Conservation (phyloP, 2,113 vertebrate genomes). For the Struthidea cinerea region DNA sequence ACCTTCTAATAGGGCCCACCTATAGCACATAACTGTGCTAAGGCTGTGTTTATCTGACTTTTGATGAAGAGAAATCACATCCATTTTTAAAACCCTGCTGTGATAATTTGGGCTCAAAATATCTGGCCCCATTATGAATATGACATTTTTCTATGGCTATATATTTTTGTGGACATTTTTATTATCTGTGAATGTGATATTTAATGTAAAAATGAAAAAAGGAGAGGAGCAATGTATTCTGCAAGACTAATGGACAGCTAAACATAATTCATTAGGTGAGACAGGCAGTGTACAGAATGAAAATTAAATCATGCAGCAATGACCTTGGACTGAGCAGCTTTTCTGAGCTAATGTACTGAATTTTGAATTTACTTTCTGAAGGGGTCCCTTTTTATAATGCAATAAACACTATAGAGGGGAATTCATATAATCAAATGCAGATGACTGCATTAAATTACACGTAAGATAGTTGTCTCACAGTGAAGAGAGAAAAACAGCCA, state of each 20-base stretch:
- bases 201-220: conserved; percentile 4
- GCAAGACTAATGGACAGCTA: conserved; percentile 29
- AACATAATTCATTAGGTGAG: conserved; percentile 30
- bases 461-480: not conserved
- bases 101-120: not conserved
- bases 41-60: not conserved
- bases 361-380: not conserved
- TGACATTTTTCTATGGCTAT: not conserved
- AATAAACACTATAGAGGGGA: not conserved
- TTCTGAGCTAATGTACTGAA: not conserved
- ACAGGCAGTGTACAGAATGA: not conserved
- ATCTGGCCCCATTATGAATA: not conserved
- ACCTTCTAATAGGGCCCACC: not conserved
- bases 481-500: not conserved
- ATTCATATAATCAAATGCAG: not conserved
- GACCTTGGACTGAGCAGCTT: conserved; percentile 27
- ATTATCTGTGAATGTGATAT: conserved; percentile 2
- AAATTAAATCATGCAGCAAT: conserved; percentile 40
- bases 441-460: not conserved
- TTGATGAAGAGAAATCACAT: not conserved
- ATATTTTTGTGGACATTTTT: conserved; percentile 30
- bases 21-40: not conserved
- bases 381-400: not conserved
- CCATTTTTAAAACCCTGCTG: not conserved
- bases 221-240: not conserved